Percentiles rank a stretch among this genome's conserved stretches.
Evolutionary conservation across 2,888 invertebrate genomes (phyloP).

Genomic region (Rotaria sp.): DNA sequence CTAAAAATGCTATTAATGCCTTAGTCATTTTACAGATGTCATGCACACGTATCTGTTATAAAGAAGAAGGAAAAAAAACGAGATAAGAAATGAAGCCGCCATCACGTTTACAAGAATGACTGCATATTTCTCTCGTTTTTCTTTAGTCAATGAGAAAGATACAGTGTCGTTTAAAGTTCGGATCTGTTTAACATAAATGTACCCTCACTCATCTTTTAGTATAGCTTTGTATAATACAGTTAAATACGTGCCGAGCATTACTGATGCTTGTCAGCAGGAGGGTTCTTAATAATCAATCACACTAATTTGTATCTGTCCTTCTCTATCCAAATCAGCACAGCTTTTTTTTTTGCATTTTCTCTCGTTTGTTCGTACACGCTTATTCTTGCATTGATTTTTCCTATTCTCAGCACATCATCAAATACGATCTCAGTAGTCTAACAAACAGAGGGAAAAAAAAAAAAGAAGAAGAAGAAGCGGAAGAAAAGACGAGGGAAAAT

Average conservation of each 20-base stretch:
- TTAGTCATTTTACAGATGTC: neutral
- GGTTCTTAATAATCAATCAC: neutral
- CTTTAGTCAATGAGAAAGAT: neutral
- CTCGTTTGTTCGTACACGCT: neutral
- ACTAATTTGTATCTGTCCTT: neutral
- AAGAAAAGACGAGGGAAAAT: neutral
- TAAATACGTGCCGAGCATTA: neutral
- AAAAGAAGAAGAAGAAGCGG: no score
- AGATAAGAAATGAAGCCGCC: neutral
- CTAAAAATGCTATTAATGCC: neutral
- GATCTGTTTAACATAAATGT: neutral
- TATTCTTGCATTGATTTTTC: neutral
- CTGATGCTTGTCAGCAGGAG: neutral
- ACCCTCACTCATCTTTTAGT: no score
- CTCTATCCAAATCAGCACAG: neutral
- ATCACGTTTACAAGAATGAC: conserved; percentile 11
- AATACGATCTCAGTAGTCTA: neutral
- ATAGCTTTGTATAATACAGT: neutral
- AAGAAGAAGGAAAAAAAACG: neutral
- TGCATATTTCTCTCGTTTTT: neutral
- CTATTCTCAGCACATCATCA: neutral
- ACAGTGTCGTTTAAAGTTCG: neutral
- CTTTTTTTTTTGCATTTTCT: neutral
- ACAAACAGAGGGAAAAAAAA: neutral
- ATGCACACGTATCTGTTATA: neutral